Evolutionary conservation across 2,797 vertebrate genomes (phyloP), one percentile per base, ranked within the genome.

Genomic region (Myotis vivesi): DNA sequence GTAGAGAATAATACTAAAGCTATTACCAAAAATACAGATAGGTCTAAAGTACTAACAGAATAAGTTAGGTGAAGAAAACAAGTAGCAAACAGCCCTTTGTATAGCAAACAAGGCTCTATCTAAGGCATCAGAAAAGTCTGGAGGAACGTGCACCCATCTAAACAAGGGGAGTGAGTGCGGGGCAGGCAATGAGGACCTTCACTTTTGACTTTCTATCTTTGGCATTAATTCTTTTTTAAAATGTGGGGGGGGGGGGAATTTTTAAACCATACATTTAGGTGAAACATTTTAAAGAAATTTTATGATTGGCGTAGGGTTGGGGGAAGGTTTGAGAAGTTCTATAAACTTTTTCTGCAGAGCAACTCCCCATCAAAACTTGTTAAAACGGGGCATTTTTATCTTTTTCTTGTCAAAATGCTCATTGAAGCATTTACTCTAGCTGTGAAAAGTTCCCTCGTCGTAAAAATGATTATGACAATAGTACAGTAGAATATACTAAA

Each of bases 321-420:
- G n/a, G 59, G n/a, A 66, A 77, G 46, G 3, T 33, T 59, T 25
- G 28, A 81, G 15, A 83, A 88, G 64, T 22, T 59, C 72, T 91
- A 3, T 51, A 57, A 76, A 44, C 8, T 25, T 46, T 22, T 62
- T 53, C 6, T 36, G 3, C 30, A 95, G 36, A 82, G 57, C 30
- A 71, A 13, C n/a, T 85, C 64, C 51, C 33, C 20, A 17, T 57
- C 51, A 81, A 76, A 75, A n/a, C 64, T 84, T 84, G 38, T 85
- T 81, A 57, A 82, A 84, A 53, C n/a, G 33, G 13, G 23, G 28
- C 15, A n/a, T 83, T 87, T 87, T 51, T 13, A 66, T 69, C 33
- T 49, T 86, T 89, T 90, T 72, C 64, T 81, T 94, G 38, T 85
- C 38, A n/a, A 83, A 92, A 69, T 62, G 38, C 25, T 91, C 81